Evolutionary conservation across 2,888 invertebrate species (phyloP).

Genomic region (Lasius fuliginosus): DNA sequence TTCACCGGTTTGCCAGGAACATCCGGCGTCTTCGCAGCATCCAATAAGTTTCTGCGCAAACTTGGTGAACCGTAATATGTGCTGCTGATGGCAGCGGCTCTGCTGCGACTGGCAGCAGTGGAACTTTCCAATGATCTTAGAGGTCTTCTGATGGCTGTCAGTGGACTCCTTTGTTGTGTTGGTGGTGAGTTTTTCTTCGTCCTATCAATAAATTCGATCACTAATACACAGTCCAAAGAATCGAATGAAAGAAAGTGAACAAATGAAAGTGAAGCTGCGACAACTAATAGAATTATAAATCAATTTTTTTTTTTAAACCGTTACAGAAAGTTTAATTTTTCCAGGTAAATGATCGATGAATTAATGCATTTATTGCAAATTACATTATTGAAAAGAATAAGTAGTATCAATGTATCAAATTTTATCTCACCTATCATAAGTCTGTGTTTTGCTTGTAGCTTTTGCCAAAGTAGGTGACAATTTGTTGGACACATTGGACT

Average conservation of each 20-base stretch:
- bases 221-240: not conserved
- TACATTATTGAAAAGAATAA: not conserved
- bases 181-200: slow-evolving; percentile 82
- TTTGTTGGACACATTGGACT: slow-evolving; percentile 81
- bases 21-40: slow-evolving; percentile 88
- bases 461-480: slow-evolving; percentile 81
- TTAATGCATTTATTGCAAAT: not conserved
- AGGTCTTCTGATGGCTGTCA: slow-evolving; percentile 77
- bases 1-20: slow-evolving; percentile 82
- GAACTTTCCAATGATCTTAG: slow-evolving; percentile 83
- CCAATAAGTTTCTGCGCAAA: slow-evolving; percentile 87
- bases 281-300: not conserved
- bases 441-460: slow-evolving; percentile 74
- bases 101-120: slow-evolving; percentile 83
- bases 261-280: not conserved
- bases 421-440: slow-evolving; percentile 68
- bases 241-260: not conserved
- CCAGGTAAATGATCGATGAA: not conserved
- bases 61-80: slow-evolving; percentile 86
- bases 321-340: not conserved
- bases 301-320: not conserved
- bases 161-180: slow-evolving; percentile 78
- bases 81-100: slow-evolving; percentile 81
- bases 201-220: slow-evolving; percentile 51
- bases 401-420: not conserved